Evolutionary conservation across 53 echinoderm and acorn worm species (phyloP), one percentile per base, ranked within the genome.

Genomic region (Astropecten irregularis): DNA sequence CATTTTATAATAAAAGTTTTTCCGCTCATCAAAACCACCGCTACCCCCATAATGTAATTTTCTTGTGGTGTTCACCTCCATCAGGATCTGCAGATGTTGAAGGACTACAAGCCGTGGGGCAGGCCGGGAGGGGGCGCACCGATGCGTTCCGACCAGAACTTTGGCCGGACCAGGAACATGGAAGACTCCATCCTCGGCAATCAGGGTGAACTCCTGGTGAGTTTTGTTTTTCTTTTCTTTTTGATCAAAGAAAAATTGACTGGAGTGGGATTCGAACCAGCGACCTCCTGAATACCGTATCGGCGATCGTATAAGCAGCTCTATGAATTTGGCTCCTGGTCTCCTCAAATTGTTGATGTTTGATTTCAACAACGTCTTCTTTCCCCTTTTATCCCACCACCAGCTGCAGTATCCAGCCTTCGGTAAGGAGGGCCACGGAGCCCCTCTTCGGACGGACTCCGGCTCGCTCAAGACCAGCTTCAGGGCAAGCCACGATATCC

Each of bases 341-440:
- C n/a, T n/a, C n/a, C n/a, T n/a, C n/a, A n/a, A n/a, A n/a, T n/a
- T n/a, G n/a, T n/a, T n/a, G n/a, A n/a, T n/a, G n/a, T n/a, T n/a
- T n/a, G n/a, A n/a, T n/a, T n/a, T n/a, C n/a, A n/a, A n/a, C n/a
- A n/a, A n/a, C n/a, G n/a, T n/a, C n/a, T n/a, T n/a, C n/a, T n/a
- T n/a, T n/a, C n/a, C n/a, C n/a, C 72, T 63, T 48, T 20, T 9
- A 13, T 34, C 35, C 33, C 44, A 35, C 35, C 58, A 61, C 11
- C 87, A 89, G 92, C 60, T 87, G 5, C 29, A 69, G 2, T 93
- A 83, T 82, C 90, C 88, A 21, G 73, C 53, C 31, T 96, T 96
- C 85, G 97, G 97, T 27, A 87, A 94, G 86, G 89, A 92, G 25
- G 97, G 97, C 2, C 76, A 91, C 22, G 97, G 97, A 23, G 97